Conservation (phyloP, 1,140 invertebrate species). For the Manduca sexta region DNA sequence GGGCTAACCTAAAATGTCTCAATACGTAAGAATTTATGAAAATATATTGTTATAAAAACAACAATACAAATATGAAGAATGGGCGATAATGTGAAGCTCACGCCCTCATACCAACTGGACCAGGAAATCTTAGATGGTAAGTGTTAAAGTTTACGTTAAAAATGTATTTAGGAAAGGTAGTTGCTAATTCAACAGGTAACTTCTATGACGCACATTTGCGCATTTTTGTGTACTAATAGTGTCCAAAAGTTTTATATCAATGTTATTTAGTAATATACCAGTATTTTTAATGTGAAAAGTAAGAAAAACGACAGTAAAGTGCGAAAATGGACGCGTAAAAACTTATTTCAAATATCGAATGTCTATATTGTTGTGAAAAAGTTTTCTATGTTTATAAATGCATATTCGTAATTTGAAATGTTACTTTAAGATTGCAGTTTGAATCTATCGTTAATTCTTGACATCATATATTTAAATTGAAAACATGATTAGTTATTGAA, state of each 20-base stretch:
- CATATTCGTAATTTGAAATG: no score
- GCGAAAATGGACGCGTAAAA: no score
- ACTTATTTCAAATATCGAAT: no score
- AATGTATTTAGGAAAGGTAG: slow-evolving; percentile 14
- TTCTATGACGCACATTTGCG: slow-evolving; percentile 15
- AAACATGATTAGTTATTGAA: no score
- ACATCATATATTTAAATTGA: no score
- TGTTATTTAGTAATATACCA: not conserved
- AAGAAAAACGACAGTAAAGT: no score
- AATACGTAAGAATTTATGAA: slow-evolving; percentile 5
- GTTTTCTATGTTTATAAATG: no score
- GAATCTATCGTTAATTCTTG: no score
- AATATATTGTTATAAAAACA: slow-evolving; percentile 7
- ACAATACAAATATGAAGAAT: slow-evolving; percentile 65
- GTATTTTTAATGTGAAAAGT: no score
- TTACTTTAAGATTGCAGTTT: no score
- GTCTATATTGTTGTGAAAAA: no score
- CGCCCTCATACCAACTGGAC: slow-evolving; percentile 58
- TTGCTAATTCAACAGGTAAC: slow-evolving; percentile 61
- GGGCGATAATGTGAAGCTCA: slow-evolving; percentile 62
- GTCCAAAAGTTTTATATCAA: not conserved
- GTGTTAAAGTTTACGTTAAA: slow-evolving; percentile 3
- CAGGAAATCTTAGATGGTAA: slow-evolving; percentile 64
- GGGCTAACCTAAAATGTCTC: slow-evolving; percentile 1
- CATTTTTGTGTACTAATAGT: slow-evolving; percentile 4